Base-by-base conservation (phyloP, 2,797 vertebrate genomes). In the Gymnodraco acuticeps region DNA sequence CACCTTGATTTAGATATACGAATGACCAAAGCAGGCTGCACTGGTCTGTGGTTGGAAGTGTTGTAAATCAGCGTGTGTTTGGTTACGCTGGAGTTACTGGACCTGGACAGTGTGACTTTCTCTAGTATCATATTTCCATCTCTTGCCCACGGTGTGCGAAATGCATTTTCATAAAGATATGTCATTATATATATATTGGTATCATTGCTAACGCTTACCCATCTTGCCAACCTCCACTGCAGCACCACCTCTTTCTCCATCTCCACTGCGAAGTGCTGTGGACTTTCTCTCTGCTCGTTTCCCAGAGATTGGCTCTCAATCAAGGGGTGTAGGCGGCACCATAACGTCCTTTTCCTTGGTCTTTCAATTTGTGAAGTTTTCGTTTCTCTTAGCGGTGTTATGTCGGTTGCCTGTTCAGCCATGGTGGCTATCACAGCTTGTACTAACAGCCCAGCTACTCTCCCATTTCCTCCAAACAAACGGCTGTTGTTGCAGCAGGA, bases 341-440 rank as follows among this genome's bases (percentile, higher is more conserved):
- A 19, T 53, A 58, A 66, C 20, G 16, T 78, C 71, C 70, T 51
- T 54, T 55, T 61, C 52, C 53, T 66, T 53, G 52, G 61, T 43
- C 77, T 87, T 90, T 87, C 82, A 80, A 82, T 89, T 82, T 86
- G 81, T 63, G 62, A 74, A 83, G 81, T 85, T 89, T 87, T 83
- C 11, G 3, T 59, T 80, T 48, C 64, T 46, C 48, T 53, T 86
- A 53, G 67, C 50, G 69, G 69, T 81, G 77, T 46, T 75, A 65
- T 87, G 81, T 86, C 75, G 55, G 81, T 58, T 51, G 62, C 73
- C 67, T 48, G 76, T 20, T 74, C 75, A 45, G 74, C 77, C 73
- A 6, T 14, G 27, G 68, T 31, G 73, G 76, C 80, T 77, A 67
- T 88, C 83, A 73, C 85, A 60, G 75, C 59, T 76, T 41, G 70